Percentiles rank a stretch among this genome's conserved stretches.
These are phyloP conservation scores for Saimiri boliviensis DNA, from an alignment of 2,113 vertebrate genomes.

Conservation along the genomic window DNA sequence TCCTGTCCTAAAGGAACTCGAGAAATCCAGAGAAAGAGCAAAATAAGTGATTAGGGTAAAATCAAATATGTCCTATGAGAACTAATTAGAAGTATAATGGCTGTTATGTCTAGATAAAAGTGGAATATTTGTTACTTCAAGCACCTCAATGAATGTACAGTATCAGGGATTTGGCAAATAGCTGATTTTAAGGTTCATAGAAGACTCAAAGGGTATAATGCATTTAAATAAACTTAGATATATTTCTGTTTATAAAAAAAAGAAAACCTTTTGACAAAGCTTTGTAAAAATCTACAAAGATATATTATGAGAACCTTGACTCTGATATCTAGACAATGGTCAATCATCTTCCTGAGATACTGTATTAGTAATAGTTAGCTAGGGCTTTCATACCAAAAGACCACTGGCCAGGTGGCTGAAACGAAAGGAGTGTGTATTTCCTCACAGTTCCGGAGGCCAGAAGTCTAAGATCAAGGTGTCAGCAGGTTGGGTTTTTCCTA, in stretches of 20 bases:
- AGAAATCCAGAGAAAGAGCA: background rate
- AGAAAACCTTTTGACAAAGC: background rate
- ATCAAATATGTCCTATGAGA: background rate
- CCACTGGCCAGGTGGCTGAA: background rate
- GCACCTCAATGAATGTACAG: background rate
- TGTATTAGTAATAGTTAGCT: background rate
- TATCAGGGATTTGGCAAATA: background rate
- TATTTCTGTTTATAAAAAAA: background rate
- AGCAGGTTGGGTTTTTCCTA: background rate
- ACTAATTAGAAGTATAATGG: background rate
- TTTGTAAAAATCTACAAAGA: background rate
- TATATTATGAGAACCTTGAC: background rate
- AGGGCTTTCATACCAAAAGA: background rate
- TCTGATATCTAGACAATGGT: background rate
- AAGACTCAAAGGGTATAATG: background rate
- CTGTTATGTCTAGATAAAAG: background rate
- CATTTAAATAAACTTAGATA: conserved; percentile 17
- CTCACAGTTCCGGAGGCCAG: background rate
- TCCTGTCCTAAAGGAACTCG: background rate
- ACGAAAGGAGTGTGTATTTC: background rate
- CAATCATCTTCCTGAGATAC: background rate
- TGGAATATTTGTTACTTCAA: background rate
- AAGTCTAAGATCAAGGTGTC: background rate
- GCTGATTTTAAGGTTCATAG: background rate
- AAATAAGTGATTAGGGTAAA: background rate